Evolutionary conservation across 2,797 vertebrate genomes (phyloP).

Genomic region (Chelidonichthys spinosus): DNA sequence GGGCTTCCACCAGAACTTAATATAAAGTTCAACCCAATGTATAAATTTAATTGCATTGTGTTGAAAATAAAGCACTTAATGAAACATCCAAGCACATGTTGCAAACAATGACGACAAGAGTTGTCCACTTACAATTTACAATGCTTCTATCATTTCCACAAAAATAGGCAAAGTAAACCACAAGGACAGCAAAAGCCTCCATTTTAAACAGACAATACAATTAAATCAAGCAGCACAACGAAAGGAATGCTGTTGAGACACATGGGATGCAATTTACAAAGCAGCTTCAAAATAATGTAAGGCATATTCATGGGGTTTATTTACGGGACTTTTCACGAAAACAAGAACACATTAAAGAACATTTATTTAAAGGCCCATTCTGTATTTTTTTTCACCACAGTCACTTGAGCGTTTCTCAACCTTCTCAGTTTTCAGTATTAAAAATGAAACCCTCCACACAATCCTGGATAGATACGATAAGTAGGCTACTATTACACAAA

Average conservation of each 20-base stretch:
- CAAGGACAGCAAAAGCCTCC: neutral
- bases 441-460: neutral
- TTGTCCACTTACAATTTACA: neutral
- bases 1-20: too few relatives aligned
- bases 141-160: neutral
- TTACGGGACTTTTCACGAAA: neutral
- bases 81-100: neutral
- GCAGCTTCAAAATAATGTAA: neutral
- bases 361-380: neutral
- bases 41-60: neutral
- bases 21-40: too few relatives aligned
- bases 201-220: neutral
- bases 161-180: neutral
- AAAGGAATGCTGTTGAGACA: neutral
- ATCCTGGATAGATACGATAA: neutral
- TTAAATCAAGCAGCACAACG: neutral
- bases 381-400: neutral
- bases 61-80: neutral
- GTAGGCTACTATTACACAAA: neutral
- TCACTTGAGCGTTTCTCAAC: neutral
- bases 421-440: neutral
- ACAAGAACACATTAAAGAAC: neutral
- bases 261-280: neutral
- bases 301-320: neutral
- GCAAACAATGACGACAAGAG: neutral